These are phyloP conservation scores for Oriolus oriolus DNA, from an alignment of 2,113 vertebrate genomes.

Conservation along the genomic window DNA sequence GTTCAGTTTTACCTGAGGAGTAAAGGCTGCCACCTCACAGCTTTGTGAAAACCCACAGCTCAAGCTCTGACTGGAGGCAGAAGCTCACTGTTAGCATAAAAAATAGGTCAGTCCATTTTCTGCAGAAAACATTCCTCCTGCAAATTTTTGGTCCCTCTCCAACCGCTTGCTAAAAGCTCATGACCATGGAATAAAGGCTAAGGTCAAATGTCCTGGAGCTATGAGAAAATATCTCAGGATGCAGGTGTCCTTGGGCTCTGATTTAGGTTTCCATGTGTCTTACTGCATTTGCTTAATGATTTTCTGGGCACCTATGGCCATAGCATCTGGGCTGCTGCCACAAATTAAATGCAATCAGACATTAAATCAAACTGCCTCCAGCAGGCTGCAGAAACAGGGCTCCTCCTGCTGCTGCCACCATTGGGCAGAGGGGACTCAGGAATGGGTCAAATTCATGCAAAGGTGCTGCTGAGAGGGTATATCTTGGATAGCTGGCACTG, in stretches of 20 bases:
- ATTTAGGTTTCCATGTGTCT: slow-evolving; percentile 57
- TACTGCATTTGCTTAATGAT: slow-evolving; percentile 61
- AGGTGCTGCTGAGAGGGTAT: background rate
- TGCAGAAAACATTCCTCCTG: slow-evolving; percentile 8
- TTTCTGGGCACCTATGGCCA: slow-evolving; percentile 54
- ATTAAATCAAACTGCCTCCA: slow-evolving; percentile 50
- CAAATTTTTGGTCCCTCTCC: slow-evolving; percentile 24
- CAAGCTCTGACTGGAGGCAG: background rate
- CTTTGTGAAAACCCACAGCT: slow-evolving; percentile 20
- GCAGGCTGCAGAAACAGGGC: background rate
- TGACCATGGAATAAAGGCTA: slow-evolving; percentile 35
- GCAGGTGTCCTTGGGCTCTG: slow-evolving; percentile 52
- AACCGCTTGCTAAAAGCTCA: background rate
- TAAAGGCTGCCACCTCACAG: slow-evolving; percentile 35
- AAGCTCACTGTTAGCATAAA: slow-evolving; percentile 3
- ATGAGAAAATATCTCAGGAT: slow-evolving; percentile 35
- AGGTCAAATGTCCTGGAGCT: slow-evolving; percentile 36
- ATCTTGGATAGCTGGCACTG: background rate
- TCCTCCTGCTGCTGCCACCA: background rate
- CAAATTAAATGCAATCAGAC: slow-evolving; percentile 57
- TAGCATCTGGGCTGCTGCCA: slow-evolving; percentile 58
- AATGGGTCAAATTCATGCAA: background rate
- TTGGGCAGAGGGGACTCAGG: background rate
- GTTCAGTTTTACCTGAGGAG: slow-evolving; percentile 6
- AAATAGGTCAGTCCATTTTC: slow-evolving; percentile 50